These are phyloP conservation scores for Panagrolaimus sp. DNA, from an alignment of 1,140 invertebrate genomes.

Conservation along the genomic window DNA sequence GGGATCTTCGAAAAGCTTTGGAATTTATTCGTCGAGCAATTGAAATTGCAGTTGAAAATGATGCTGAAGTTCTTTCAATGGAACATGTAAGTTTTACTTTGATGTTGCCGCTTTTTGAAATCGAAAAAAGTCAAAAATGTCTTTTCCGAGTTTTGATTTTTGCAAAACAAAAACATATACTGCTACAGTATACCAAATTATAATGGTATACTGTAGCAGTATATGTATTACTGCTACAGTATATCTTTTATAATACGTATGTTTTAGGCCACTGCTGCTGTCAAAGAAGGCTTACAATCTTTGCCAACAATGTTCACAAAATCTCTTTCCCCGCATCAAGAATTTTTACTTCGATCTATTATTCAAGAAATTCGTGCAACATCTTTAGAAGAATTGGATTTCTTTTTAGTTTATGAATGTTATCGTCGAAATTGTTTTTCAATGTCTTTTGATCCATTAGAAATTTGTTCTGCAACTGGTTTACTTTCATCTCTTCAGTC, in stretches of 20 bases:
- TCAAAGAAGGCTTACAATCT: slow-evolving; percentile 8
- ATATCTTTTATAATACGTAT: background rate
- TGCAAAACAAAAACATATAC: no score
- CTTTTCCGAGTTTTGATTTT: no score
- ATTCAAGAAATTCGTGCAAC: background rate
- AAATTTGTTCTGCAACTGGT: no score
- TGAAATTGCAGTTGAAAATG: slow-evolving; percentile 65
- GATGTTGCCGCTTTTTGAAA: background rate
- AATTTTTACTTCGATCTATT: background rate
- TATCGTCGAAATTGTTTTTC: background rate
- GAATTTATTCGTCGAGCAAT: slow-evolving; percentile 84
- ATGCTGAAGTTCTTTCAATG: slow-evolving; percentile 9
- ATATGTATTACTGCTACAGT: no score
- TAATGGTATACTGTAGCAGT: no score
- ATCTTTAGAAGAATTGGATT: background rate
- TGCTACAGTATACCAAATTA: no score
- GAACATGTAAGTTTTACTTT: slow-evolving; percentile 26
- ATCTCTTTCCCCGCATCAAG: background rate
- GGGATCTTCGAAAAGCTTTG: slow-evolving; percentile 86
- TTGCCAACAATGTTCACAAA: background rate
- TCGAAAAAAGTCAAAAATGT: no score
- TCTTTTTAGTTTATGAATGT: background rate
- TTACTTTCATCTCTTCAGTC: no score
- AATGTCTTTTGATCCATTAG: no score
- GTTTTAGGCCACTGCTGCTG: background rate